phyloP scores from a whole-genome alignment of 2,888 invertebrate genomes.

The Ornithoptera alexandrae region DNA sequence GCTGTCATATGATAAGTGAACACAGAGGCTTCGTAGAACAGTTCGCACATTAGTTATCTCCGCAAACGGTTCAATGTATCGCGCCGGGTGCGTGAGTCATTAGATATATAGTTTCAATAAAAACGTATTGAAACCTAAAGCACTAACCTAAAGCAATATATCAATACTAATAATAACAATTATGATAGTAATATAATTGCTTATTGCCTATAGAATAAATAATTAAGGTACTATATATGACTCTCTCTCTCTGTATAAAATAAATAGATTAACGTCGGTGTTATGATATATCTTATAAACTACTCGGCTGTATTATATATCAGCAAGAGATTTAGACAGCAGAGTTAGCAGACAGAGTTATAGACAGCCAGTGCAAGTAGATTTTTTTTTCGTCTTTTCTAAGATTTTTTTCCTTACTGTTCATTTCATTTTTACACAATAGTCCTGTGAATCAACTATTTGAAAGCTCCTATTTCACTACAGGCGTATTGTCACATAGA shows the following conservation, averaged over 20 bases:
- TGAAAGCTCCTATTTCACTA: too few species aligned
- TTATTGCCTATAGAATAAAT: not conserved
- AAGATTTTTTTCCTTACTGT: too few species aligned
- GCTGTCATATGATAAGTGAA: conserved; percentile 15
- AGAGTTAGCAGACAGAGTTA: too few species aligned
- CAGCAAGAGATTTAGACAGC: too few species aligned
- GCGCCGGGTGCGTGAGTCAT: not conserved
- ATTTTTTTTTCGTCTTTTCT: too few species aligned
- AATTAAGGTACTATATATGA: not conserved
- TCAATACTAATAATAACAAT: not conserved
- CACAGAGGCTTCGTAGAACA: conserved; percentile 5
- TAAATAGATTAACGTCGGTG: not conserved
- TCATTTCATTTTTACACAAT: too few species aligned
- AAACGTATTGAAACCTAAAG: not conserved
- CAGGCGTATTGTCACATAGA: too few species aligned
- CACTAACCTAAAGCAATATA: not conserved
- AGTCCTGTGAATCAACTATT: too few species aligned
- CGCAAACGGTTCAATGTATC: conserved; percentile 7
- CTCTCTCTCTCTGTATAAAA: too few species aligned
- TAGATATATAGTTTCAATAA: not conserved
- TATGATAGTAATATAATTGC: not conserved
- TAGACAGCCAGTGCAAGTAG: too few species aligned
- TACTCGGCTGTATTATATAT: too few species aligned
- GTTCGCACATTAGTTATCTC: conserved; percentile 10
- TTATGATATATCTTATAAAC: too few species aligned